Evolutionary conservation across 2,888 invertebrate genomes (phyloP).

Genomic region (Tenthredo notha): DNA sequence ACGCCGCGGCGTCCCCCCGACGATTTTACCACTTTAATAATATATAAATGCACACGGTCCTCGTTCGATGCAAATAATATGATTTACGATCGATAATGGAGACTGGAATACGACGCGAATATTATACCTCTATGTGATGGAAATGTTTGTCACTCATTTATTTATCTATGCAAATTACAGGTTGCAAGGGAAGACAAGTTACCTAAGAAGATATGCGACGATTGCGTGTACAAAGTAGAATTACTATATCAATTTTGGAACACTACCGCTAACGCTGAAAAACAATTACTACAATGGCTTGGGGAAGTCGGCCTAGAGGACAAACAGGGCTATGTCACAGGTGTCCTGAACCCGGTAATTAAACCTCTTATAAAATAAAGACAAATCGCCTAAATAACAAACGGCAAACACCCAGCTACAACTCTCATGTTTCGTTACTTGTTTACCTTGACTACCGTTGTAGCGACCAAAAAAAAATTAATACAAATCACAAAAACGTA

Average conservation of each 20-base stretch:
- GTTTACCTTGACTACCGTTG: conserved; percentile 64
- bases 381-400: neutral
- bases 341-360: conserved; percentile 71
- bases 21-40: neutral
- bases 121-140: too few species aligned
- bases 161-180: conserved; percentile 76
- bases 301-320: conserved; percentile 73
- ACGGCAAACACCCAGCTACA: too few species aligned
- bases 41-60: neutral
- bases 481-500: too few species aligned
- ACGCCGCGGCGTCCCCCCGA: conserved; percentile 23
- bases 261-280: conserved; percentile 84
- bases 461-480: conserved; percentile 26
- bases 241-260: conserved; percentile 87
- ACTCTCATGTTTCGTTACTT: conserved; percentile 61
- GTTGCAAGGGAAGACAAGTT: conserved; percentile 84
- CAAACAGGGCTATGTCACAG: conserved; percentile 73
- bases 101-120: too few species aligned
- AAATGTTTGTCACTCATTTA: conserved; percentile 7
- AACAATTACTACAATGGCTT: conserved; percentile 80
- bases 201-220: conserved; percentile 87
- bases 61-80: too few species aligned
- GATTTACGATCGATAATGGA: too few species aligned
- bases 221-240: conserved; percentile 86
- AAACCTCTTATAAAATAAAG: neutral